Evolutionary conservation across 2,113 vertebrate species (phyloP).

Genomic region (Abramis brama): DNA sequence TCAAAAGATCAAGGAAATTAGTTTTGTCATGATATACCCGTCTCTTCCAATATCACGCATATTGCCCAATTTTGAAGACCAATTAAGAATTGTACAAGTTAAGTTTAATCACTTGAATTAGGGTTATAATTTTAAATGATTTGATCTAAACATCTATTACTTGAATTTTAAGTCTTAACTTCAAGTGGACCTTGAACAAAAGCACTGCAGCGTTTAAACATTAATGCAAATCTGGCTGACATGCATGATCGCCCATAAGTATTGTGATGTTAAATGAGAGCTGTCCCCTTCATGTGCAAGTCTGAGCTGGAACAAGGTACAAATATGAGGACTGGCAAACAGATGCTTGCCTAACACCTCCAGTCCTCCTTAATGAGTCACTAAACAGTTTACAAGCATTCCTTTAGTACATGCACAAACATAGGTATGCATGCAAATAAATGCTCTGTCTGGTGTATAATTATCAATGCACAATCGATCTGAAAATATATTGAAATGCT

Average conservation of each 20-base stretch:
- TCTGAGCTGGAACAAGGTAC: constrained; percentile 22
- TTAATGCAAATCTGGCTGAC: not conserved
- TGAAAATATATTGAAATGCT: constrained; percentile 1
- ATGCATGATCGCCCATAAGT: not conserved
- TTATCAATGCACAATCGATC: not conserved
- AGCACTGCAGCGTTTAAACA: not conserved
- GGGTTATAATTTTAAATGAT: not conserved
- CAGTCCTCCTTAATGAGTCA: constrained; percentile 30
- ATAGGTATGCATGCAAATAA: not conserved
- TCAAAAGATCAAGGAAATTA: not conserved
- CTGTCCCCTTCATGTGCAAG: not conserved
- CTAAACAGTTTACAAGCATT: constrained; percentile 24
- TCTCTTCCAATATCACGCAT: not conserved
- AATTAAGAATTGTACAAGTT: too few species aligned
- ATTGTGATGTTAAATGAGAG: constrained; percentile 13
- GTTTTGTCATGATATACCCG: not conserved
- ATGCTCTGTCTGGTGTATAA: not conserved
- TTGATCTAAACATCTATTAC: not conserved
- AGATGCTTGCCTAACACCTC: constrained; percentile 67
- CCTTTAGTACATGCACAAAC: not conserved
- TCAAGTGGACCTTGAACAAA: not conserved
- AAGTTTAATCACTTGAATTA: too few species aligned
- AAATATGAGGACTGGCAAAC: constrained; percentile 35
- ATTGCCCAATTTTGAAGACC: not conserved
- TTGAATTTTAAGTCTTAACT: not conserved